phyloP scores from a whole-genome alignment of 2,797 vertebrate genomes.

The Benthosema pterotum region DNA sequence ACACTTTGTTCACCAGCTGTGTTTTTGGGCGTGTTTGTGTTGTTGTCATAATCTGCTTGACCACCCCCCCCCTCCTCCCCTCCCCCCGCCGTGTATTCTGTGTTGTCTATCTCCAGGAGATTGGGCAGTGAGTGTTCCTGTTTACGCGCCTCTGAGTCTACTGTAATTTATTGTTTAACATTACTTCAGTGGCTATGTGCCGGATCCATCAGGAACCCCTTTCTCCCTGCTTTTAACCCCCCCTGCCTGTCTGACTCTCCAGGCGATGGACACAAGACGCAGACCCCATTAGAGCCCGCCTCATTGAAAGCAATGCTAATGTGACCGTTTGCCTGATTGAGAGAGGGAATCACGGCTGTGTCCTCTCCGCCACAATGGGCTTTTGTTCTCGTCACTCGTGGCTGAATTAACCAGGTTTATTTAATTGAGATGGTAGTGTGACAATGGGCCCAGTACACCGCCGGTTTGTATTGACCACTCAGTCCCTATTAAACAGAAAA shows the following conservation, averaged over 20 bases:
- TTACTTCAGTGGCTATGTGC: slow-evolving; percentile 42
- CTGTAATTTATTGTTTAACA: slow-evolving; percentile 49
- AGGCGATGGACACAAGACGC: slow-evolving; percentile 55
- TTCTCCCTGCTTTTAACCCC: slow-evolving; percentile 10
- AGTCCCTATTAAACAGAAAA: no score
- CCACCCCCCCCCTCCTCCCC: not conserved
- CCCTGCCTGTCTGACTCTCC: slow-evolving; percentile 48
- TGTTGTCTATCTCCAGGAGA: slow-evolving; percentile 12
- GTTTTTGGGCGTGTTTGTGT: not conserved
- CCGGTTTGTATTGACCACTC: slow-evolving; percentile 31
- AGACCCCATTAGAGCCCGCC: slow-evolving; percentile 56
- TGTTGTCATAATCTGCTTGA: slow-evolving; percentile 6
- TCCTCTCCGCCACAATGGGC: slow-evolving; percentile 70
- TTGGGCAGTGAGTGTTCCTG: slow-evolving; percentile 26
- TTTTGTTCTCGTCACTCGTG: slow-evolving; percentile 74
- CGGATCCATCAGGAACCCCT: slow-evolving; percentile 30
- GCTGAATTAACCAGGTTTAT: slow-evolving; percentile 77
- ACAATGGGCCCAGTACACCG: slow-evolving; percentile 48
- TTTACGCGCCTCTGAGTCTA: slow-evolving; percentile 28
- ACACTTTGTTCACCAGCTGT: not conserved
- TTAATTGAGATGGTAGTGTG: slow-evolving; percentile 71
- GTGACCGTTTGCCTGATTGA: slow-evolving; percentile 70
- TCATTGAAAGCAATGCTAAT: slow-evolving; percentile 70
- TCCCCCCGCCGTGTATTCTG: not conserved
- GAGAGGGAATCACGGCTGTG: slow-evolving; percentile 60